These are phyloP conservation scores for Sinocyclocheilus anophthalmus DNA, from an alignment of 2,113 vertebrate species.

Conservation along the genomic window DNA sequence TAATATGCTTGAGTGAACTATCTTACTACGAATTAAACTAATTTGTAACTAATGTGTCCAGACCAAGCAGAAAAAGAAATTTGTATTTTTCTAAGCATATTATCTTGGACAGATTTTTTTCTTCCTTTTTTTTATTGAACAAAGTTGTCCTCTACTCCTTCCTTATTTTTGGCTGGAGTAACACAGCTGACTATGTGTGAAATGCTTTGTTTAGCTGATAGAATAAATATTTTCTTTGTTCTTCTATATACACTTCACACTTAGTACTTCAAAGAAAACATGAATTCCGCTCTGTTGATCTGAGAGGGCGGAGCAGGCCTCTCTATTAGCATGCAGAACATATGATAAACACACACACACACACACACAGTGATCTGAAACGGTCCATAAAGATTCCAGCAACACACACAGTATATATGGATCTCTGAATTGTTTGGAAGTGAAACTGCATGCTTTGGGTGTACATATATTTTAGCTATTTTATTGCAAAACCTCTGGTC, in stretches of 20 bases:
- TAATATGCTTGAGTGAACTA: too few relatives aligned
- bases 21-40: too few relatives aligned
- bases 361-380: neutral
- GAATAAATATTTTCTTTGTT: slow-evolving; percentile 8
- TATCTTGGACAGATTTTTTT: too few relatives aligned
- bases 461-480: neutral
- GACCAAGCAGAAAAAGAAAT: neutral
- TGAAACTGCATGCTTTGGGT: neutral
- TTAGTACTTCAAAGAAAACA: slow-evolving; percentile 20
- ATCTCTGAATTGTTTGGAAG: neutral
- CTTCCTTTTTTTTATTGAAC: neutral
- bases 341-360: neutral
- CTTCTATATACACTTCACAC: neutral
- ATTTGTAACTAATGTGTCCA: neutral
- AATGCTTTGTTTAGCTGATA: neutral
- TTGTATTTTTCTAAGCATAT: neutral
- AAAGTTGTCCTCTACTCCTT: neutral
- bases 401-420: neutral
- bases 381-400: neutral
- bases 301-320: slow-evolving; percentile 2
- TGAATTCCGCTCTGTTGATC: slow-evolving; percentile 9
- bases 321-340: slow-evolving; percentile 18
- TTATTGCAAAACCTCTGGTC: neutral
- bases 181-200: neutral
- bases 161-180: neutral